Conservation (phyloP, 1,140 invertebrate species). For the Camponotus floridanus region DNA sequence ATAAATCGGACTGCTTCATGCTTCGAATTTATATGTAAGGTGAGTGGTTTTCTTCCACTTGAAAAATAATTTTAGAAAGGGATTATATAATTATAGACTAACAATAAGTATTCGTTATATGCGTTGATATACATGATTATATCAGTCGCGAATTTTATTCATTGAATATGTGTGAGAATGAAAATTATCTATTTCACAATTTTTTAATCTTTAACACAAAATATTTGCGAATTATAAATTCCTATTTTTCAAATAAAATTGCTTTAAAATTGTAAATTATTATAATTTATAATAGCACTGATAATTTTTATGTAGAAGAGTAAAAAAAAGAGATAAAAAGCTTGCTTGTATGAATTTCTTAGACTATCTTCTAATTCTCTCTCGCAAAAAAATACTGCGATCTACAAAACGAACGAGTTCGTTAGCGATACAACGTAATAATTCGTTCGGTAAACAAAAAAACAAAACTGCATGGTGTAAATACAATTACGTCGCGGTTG, state of each 20-base stretch:
- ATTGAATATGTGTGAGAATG: neutral
- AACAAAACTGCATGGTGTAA: neutral
- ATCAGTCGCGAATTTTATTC: neutral
- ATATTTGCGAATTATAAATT: neutral
- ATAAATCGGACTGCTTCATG: constrained; percentile 10
- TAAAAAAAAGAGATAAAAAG: neutral
- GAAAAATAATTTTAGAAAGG: neutral
- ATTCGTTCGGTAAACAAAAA: constrained; percentile 37
- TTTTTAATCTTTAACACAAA: neutral
- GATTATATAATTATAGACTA: neutral
- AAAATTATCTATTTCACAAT: neutral
- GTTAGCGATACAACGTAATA: neutral
- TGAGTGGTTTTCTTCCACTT: neutral
- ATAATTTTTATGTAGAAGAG: neutral
- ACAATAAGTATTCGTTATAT: neutral
- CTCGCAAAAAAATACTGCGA: neutral
- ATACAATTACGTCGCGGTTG: constrained; percentile 33
- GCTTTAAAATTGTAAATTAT: neutral
- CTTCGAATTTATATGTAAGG: neutral
- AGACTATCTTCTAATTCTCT: neutral
- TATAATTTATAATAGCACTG: neutral
- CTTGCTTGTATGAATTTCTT: neutral
- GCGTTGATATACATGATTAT: neutral
- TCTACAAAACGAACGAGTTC: neutral
- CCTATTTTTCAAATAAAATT: neutral